Conservation (phyloP, 1,140 invertebrate genomes). For the Drosophila sulfurigaster region DNA sequence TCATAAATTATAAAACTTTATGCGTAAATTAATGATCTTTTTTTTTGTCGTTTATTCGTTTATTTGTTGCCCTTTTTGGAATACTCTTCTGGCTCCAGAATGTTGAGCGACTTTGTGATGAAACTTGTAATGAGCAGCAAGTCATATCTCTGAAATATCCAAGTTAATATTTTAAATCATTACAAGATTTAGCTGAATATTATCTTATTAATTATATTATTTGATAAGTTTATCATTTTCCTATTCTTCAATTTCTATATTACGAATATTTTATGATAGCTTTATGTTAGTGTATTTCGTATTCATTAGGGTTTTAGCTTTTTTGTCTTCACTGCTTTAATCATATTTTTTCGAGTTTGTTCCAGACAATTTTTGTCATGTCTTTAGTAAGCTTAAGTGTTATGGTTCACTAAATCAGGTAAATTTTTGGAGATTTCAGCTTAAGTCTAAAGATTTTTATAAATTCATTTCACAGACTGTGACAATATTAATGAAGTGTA, state of each 20-base stretch:
- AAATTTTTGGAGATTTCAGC: conserved; percentile 24
- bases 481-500: conserved; percentile 64
- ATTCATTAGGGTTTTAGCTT: not conserved
- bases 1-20: conserved; percentile 85
- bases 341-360: conserved; percentile 40
- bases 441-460: conserved; percentile 17
- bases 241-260: not conserved
- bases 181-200: too few species aligned
- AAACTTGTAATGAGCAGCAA: not conserved
- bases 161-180: too few species aligned
- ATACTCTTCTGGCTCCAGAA: conserved; percentile 14
- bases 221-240: not conserved
- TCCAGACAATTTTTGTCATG: conserved; percentile 56
- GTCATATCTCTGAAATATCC: too few species aligned
- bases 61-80: conserved; percentile 41
- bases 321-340: conserved; percentile 13
- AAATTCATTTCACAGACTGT: conserved; percentile 38
- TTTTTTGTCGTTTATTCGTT: conserved; percentile 46
- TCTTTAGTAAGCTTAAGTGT: conserved; percentile 65
- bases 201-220: too few species aligned
- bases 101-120: not conserved
- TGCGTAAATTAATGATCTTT: conserved; percentile 84
- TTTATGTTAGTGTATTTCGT: conserved; percentile 13
- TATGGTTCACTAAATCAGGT: conserved; percentile 60
- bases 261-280: not conserved